Evolutionary conservation across 2,888 invertebrate genomes (phyloP), one percentile per base, ranked within the genome.

Genomic region (Nephrotoma flavescens): DNA sequence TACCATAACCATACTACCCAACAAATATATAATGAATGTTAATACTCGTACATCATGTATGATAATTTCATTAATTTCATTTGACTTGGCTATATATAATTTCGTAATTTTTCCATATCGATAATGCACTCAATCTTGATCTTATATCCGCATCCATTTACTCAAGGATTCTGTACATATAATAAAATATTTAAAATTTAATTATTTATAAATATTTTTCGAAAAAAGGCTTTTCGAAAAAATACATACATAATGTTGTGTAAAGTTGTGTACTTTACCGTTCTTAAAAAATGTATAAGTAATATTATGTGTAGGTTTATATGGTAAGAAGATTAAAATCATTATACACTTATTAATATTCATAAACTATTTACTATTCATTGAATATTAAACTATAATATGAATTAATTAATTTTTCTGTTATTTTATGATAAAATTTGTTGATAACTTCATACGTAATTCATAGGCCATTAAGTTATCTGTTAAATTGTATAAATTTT

Each of bases 401-500:
- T 31, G 71, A 71, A 71, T 71, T 71, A 71, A 71, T 71, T 71
- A 71, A 71, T 31, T 71, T 71, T 71, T 71, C 71, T 71, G 71
- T 71, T 71, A 31, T 71, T 31, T 31, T 71, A 71, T 71, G 71
- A 71, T 71, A 42, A 84, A 84, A 42, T 42, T 84, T 84, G 41
- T 84, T 84, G 84, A 84, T 84, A 84, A 84, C 42, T 41, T 84
- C 84, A 84, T 84, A 84, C 84, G 84, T 84, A 42, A 84, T 42
- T 41, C 84, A 84, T 84, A 84, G 42, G 84, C 41, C 84, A 84
- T 84, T 42, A 84, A 42, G 84, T 84, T 41, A 84, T 84, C 41
- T 84, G 84, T 84, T 84, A 84, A 84, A 84, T 84, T 84, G 42
- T 71, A 71, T 71, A 71, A 71, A 71, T 71, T 71, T 71, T 71